Percentiles rank a stretch among this genome's conserved stretches.
Conservation (phyloP, 2,113 vertebrate species). For the Willisornis vidua region DNA sequence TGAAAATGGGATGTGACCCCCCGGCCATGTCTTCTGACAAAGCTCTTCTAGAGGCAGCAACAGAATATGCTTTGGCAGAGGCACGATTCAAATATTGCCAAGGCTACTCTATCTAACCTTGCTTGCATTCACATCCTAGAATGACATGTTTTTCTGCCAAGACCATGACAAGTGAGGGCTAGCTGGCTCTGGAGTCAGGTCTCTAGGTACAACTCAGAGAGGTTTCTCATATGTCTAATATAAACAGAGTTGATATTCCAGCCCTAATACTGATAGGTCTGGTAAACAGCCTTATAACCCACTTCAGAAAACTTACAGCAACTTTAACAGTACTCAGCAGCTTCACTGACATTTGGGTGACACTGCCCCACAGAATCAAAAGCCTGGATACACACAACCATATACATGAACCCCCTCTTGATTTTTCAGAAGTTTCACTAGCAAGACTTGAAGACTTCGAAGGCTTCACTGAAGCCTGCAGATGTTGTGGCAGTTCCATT, state of each 20-base stretch:
- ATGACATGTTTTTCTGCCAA: not conserved
- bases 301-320: not conserved
- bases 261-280: not conserved
- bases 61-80: not conserved
- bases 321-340: not conserved
- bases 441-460: not conserved
- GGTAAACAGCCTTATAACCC: not conserved
- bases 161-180: not conserved
- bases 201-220: not conserved
- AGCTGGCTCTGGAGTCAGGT: not conserved
- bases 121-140: not conserved
- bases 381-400: not conserved
- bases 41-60: not conserved
- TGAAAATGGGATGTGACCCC: not conserved
- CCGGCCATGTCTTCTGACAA: not conserved
- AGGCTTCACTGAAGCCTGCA: not conserved
- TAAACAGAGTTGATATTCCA: not conserved
- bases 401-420: not conserved
- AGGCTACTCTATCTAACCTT: not conserved
- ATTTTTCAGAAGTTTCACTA: not conserved
- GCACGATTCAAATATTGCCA: not conserved
- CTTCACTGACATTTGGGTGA: not conserved
- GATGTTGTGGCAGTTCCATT: not conserved
- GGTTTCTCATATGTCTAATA: not conserved
- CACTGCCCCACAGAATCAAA: not conserved